Evolutionary conservation across 2,888 invertebrate genomes (phyloP), one percentile per base, ranked within the genome.

Genomic region (Drosophila macrospina): DNA sequence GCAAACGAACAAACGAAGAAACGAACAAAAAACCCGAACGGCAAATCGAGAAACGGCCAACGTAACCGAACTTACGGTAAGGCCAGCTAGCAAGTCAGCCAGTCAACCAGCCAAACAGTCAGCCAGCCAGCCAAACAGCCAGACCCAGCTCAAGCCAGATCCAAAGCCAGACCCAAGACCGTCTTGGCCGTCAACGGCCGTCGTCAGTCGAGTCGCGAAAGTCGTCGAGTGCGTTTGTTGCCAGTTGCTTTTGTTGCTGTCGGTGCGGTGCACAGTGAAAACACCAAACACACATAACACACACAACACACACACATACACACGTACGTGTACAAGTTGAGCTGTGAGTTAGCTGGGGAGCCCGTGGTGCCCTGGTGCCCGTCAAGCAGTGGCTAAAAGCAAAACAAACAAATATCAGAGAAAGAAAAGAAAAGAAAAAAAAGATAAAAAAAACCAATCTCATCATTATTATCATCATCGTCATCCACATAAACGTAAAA

Each of bases 171-270:
- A 51, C 59, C 78, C 85, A 69, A 78, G 69, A 78, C 67, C 59
- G 72, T 80, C 68, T 74, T 80, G 68, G 70, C 76, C 72, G 54
- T 67, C 69, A 69, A 57, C 64, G 62, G 44, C 41, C 65, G 78
- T 68, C 70, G 77, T 92, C 89, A 92, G 92, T 92, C 91, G 91
- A 89, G 90, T 92, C 92, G 92, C 91, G 92, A 91, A 91, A 91
- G 92, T 90, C 91, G 91, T 91, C 88, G 91, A 91, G 92, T 91
- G 88, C 89, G 91, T 90, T 89, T 91, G 78, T 57, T 74, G 87
- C 79, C 80, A 80, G 79, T 78, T 86, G 80, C 77, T 71, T 73
- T 60, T 63, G 64, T 69, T 74, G 63, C 66, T 69, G 70, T 77
- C 70, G 74, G 56, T 74, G 69, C 75, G 72, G 66, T n/a, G n/a